phyloP scores from a whole-genome alignment of 1,140 invertebrate genomes.

The Ylistrum balloti region DNA sequence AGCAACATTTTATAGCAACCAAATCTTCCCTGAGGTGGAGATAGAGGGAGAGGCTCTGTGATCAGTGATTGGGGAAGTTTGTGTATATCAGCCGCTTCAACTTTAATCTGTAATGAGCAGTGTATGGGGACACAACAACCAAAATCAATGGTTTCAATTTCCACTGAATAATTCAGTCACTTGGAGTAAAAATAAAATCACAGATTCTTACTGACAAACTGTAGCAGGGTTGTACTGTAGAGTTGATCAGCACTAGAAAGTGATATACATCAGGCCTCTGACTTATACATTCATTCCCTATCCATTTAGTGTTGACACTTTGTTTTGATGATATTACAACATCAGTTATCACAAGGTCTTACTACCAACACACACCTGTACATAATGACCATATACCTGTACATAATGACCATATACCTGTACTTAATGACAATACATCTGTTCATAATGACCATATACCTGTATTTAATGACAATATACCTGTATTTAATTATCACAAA shows the following conservation, averaged over 20 bases:
- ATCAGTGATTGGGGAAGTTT: too few relatives aligned
- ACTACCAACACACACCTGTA: too few relatives aligned
- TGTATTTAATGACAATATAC: too few relatives aligned
- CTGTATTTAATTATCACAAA: too few relatives aligned
- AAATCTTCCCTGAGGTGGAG: neutral
- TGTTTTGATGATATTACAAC: too few relatives aligned
- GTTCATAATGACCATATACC: too few relatives aligned
- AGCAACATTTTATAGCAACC: neutral
- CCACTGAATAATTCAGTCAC: conserved; percentile 24
- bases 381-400: too few relatives aligned
- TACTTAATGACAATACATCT: too few relatives aligned
- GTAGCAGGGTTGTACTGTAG: neutral
- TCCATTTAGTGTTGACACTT: neutral
- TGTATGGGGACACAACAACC: neutral
- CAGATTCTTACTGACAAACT: neutral
- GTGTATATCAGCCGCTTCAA: neutral
- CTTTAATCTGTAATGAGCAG: neutral
- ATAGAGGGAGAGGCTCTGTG: too few relatives aligned
- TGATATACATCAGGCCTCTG: neutral
- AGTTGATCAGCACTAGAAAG: neutral
- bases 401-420: too few relatives aligned
- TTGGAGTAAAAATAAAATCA: neutral
- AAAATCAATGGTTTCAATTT: conserved; percentile 12
- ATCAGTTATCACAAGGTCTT: too few relatives aligned
- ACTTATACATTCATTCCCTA: neutral